phyloP scores from a whole-genome alignment of 2,888 invertebrate genomes.

The Cheiracanthium punctorium region DNA sequence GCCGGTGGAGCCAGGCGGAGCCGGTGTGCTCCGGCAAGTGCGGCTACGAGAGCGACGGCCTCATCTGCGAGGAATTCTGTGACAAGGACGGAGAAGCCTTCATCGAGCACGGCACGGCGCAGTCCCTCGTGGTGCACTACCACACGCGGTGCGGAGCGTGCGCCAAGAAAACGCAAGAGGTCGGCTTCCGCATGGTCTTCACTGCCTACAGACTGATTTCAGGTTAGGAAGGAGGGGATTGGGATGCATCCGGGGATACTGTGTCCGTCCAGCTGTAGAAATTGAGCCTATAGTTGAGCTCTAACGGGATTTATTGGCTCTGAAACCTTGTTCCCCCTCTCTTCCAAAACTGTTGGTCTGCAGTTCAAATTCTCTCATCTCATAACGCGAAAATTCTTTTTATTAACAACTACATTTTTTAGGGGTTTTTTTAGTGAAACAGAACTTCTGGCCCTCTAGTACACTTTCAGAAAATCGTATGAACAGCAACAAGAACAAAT shows the following conservation, averaged over 20 bases:
- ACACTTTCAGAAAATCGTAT: too few relatives aligned
- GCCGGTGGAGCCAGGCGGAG: slow-evolving; percentile 20
- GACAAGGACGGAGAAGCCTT: slow-evolving; percentile 31
- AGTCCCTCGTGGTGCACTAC: slow-evolving; percentile 37
- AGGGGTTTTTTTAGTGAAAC: too few relatives aligned
- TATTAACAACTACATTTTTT: too few relatives aligned
- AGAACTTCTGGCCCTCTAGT: too few relatives aligned
- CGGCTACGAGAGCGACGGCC: slow-evolving; percentile 53
- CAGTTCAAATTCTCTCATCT: too few relatives aligned
- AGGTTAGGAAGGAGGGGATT: slow-evolving; percentile 36
- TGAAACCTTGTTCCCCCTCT: too few relatives aligned
- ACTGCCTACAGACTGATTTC: slow-evolving; percentile 50
- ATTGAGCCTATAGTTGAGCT: too few relatives aligned
- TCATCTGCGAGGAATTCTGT: slow-evolving; percentile 53
- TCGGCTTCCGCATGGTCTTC: slow-evolving; percentile 67
- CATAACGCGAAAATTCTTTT: too few relatives aligned
- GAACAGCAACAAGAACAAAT: too few relatives aligned
- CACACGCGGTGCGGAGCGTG: slow-evolving; percentile 60
- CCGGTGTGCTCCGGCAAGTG: slow-evolving; percentile 29
- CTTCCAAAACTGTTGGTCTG: too few relatives aligned
- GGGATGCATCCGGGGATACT: not conserved
- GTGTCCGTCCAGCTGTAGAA: too few relatives aligned
- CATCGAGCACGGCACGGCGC: slow-evolving; percentile 7
- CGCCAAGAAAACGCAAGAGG: slow-evolving; percentile 29
- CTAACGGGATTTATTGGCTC: too few relatives aligned